A percentile compares a stretch with the other conserved stretches of the same genome.
These are phyloP conservation scores for Atopsyche davidsoni DNA, from an alignment of 1,140 invertebrate species.

Conservation along the genomic window DNA sequence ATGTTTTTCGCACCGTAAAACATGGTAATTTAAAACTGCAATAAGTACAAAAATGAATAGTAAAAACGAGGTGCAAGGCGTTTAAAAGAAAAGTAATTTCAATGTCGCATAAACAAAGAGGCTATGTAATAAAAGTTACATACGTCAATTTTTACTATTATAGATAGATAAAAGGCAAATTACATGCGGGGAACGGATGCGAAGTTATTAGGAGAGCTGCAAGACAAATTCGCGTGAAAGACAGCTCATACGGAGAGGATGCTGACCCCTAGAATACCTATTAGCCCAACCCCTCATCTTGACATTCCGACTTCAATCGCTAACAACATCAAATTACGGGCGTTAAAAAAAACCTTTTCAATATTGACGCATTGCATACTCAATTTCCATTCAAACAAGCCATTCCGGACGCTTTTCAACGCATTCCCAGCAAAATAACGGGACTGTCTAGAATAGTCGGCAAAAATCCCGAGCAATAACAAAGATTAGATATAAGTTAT, in stretches of 20 bases:
- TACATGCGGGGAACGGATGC: too few relatives aligned
- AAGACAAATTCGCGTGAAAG: constrained; percentile 1
- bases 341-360: neutral
- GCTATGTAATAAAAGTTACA: constrained; percentile 2
- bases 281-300: constrained; percentile 21
- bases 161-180: too few relatives aligned
- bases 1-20: too few relatives aligned
- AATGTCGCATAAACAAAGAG: constrained; percentile 16
- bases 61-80: too few relatives aligned
- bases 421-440: constrained; percentile 9
- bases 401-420: neutral
- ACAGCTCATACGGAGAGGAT: constrained; percentile 14
- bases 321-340: neutral
- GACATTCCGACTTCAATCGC: constrained; percentile 6
- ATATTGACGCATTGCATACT: neutral
- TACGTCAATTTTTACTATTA: constrained; percentile 13
- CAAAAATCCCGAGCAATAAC: constrained; percentile 20
- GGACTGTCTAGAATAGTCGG: constrained; percentile 16
- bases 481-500: constrained; percentile 16
- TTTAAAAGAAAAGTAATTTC: neutral
- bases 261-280: constrained; percentile 16
- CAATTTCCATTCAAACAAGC: neutral
- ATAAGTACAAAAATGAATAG: too few relatives aligned
- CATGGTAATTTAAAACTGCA: too few relatives aligned
- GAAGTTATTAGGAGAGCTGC: neutral